Conservation (phyloP, 2,888 invertebrate genomes). For the Calameuta idolon region DNA sequence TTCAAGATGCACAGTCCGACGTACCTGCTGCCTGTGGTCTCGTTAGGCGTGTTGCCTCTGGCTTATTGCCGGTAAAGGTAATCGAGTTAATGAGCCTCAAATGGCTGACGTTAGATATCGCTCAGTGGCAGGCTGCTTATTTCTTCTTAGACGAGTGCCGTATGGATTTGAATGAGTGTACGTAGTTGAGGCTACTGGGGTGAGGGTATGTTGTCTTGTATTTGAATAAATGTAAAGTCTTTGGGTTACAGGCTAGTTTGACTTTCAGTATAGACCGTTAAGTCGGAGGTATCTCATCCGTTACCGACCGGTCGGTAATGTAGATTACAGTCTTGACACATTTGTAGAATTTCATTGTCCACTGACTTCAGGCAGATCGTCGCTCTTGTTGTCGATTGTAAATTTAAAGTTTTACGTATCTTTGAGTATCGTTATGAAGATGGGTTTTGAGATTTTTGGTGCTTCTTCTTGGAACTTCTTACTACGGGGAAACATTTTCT, state of each 20-base stretch:
- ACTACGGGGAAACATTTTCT: neutral
- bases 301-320: neutral
- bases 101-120: neutral
- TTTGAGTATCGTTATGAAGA: neutral
- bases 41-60: neutral
- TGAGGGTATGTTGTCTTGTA: constrained; percentile 4
- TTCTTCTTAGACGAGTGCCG: neutral
- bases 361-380: neutral
- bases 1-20: neutral
- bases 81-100: neutral
- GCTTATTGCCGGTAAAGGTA: neutral
- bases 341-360: neutral
- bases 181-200: neutral
- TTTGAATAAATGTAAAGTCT: neutral
- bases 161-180: neutral
- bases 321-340: neutral
- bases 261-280: neutral
- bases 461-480: neutral
- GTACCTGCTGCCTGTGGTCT: neutral
- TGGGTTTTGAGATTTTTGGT: neutral
- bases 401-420: neutral
- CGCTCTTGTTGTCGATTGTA: neutral
- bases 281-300: neutral
- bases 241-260: neutral
- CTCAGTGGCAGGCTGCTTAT: neutral